Base-by-base conservation (phyloP, 2,113 vertebrate species). In the Platysteira castanea region DNA sequence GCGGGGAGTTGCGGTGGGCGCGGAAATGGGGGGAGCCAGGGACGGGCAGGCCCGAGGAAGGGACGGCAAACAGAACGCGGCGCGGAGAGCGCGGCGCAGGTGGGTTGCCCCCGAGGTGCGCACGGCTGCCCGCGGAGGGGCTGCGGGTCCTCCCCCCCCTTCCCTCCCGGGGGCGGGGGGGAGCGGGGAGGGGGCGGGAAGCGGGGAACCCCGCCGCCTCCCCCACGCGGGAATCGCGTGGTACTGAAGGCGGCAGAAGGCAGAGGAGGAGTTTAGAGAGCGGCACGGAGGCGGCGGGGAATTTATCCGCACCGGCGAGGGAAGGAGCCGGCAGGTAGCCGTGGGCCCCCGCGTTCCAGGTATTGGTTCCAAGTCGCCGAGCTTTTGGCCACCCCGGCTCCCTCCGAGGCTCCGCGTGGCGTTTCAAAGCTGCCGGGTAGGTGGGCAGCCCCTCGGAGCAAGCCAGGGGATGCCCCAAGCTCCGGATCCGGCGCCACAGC, bases 191-290 rank as follows among this genome's bases (percentile, higher is more conserved):
- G 39, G 42, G 31, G 49, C 7, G 12, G 35, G 19, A 23, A 41
- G 26, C 2, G 31, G 22, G 19, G 6, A 52, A 57, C 12, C 7
- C 22, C 47, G 4, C 56, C 13, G 14, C 14, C 31, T 54, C 56
- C 67, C 71, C 57, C 86, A 50, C 67, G 61, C 65, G 65, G 75
- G 30, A 35, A 47, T 75, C 95, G 79, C 95, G 70, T 91, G 93
- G 75, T 11, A 6, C 27, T 17, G 47, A 57, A 61, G 76, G 90
- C 90, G 87, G 82, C 73, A 59, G 53, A 59, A 61, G 16, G 28
- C 8, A 44, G 60, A 70, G 70, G 59, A 82, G 56, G 57, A 30
- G 57, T 49, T 60, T 56, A 20, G 2, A 5, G 21, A 15, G 65
- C 44, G 60, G 39, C 11, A 46, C 20, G 14, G 53, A 47, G 35